These are phyloP conservation scores for Holocentrus rufus DNA, from an alignment of 2,797 vertebrate species.

Conservation along the genomic window DNA sequence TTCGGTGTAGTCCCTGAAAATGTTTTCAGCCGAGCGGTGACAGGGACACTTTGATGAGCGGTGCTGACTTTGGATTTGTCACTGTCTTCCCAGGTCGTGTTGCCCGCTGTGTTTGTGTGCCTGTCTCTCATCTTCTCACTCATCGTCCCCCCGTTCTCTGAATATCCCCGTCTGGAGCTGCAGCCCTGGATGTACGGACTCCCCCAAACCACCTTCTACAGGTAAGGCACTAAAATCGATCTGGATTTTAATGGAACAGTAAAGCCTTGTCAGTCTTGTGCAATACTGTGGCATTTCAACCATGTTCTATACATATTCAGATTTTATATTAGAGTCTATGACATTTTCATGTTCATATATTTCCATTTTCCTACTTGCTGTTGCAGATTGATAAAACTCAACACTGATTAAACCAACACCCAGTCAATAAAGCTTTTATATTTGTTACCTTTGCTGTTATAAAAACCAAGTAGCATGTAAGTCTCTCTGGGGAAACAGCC, in stretches of 20 bases:
- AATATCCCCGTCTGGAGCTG: conserved; percentile 93
- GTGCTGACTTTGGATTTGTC: conserved; percentile 27
- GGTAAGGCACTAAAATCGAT: conserved; percentile 77
- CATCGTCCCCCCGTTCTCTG: conserved; percentile 93
- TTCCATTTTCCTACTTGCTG: no score
- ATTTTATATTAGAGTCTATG: no score
- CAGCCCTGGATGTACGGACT: conserved; percentile 96
- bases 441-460: background rate
- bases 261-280: background rate
- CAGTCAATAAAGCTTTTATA: no score
- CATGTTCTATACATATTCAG: no score
- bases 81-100: conserved; percentile 84
- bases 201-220: conserved; percentile 93
- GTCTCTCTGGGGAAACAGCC: background rate
- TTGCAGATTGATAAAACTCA: no score
- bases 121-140: conserved; percentile 95
- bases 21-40: background rate
- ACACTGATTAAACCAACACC: no score
- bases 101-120: conserved; percentile 95
- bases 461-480: background rate
- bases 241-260: background rate
- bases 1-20: conserved; percentile 10
- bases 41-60: background rate
- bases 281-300: background rate
- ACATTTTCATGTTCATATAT: no score